phyloP scores from a whole-genome alignment of 2,113 vertebrate genomes.

The Cochlearius cochlearius region DNA sequence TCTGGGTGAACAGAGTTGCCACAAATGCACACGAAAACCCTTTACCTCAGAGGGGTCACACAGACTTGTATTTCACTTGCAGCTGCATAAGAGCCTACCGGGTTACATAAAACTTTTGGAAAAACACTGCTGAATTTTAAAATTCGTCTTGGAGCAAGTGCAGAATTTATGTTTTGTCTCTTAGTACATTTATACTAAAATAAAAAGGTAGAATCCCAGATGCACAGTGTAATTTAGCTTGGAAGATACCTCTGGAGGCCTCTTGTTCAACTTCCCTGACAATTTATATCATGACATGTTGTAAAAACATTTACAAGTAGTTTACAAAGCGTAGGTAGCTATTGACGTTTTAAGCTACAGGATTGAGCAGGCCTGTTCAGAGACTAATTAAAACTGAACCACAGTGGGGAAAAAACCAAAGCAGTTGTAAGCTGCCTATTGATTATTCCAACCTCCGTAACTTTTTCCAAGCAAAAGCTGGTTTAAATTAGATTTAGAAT shows the following conservation, averaged over 20 bases:
- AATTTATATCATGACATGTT: not conserved
- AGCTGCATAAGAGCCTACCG: not conserved
- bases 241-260: not conserved
- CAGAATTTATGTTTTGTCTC: not conserved
- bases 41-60: not conserved
- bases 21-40: not conserved
- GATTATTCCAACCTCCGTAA: not conserved
- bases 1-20: not conserved
- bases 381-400: not conserved
- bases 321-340: not conserved
- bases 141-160: not conserved
- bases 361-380: not conserved
- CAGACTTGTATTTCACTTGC: not conserved
- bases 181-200: not conserved
- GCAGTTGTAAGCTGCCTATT: not conserved
- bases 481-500: not conserved
- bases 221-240: not conserved
- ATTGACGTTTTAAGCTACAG: not conserved
- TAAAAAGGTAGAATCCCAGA: not conserved
- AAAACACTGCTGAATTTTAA: not conserved
- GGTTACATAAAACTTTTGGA: not conserved
- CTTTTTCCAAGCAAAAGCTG: not conserved
- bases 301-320: not conserved
- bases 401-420: not conserved
- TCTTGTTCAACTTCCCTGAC: not conserved